phyloP scores from a whole-genome alignment of 1,140 invertebrate species.

The Heterodera schachtii region DNA sequence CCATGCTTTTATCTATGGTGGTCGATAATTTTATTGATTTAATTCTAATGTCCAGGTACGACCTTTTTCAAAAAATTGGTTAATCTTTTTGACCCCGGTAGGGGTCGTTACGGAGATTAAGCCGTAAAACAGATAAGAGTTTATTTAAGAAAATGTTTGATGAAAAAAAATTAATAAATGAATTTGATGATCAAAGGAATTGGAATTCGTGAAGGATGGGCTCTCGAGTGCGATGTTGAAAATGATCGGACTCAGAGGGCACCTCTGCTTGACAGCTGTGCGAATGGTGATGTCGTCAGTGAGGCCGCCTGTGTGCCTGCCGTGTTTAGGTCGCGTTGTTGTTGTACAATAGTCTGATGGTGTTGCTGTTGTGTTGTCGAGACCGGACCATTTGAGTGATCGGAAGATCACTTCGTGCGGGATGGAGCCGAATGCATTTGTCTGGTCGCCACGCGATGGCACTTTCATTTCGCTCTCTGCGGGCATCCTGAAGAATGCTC shows the following conservation, averaged over 20 bases:
- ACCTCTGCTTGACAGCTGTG: background rate
- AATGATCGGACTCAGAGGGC: background rate
- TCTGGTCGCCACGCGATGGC: background rate
- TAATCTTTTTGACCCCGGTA: too few species aligned
- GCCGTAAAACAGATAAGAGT: too few species aligned
- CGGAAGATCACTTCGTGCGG: background rate
- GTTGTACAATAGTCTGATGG: background rate
- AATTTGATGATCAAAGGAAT: too few species aligned
- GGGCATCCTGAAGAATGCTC: background rate
- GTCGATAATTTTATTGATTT: too few species aligned
- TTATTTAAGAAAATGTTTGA: too few species aligned
- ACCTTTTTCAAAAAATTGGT: too few species aligned
- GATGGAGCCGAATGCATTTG: background rate
- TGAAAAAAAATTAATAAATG: too few species aligned
- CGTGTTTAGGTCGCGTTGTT: background rate
- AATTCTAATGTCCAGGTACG: too few species aligned
- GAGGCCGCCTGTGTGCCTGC: background rate
- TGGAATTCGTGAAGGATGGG: background rate
- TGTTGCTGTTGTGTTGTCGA: too few species aligned
- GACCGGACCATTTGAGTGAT: background rate
- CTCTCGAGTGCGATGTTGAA: background rate
- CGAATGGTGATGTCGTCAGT: background rate
- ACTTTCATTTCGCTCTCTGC: background rate
- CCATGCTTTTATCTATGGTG: too few species aligned
- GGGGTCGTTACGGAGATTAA: too few species aligned